Evolutionary conservation across 1,140 invertebrate species (phyloP).

Genomic region (Reticulitermes speratus): DNA sequence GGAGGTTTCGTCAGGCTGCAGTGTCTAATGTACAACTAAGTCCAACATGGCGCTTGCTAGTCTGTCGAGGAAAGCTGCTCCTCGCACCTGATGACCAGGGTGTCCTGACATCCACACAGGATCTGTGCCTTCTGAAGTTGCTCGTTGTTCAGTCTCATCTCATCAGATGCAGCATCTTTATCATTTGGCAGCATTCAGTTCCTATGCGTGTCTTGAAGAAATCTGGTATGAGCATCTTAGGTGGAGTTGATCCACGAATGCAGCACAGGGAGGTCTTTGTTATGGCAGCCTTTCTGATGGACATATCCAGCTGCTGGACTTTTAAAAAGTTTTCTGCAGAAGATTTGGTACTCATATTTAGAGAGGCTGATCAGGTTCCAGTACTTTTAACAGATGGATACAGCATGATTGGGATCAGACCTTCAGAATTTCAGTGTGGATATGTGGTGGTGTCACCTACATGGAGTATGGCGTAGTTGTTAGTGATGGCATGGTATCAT

Average conservation of each 20-base stretch:
- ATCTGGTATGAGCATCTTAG: background rate
- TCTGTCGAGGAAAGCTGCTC: background rate
- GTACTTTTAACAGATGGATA: too few species aligned
- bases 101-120: background rate
- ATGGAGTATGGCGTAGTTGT: too few species aligned
- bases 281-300: too few species aligned
- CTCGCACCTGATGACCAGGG: background rate
- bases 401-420: too few species aligned
- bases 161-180: background rate
- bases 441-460: too few species aligned
- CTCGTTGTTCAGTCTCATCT: background rate
- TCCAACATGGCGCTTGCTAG: slow-evolving; percentile 32
- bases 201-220: background rate
- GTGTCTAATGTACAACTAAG: slow-evolving; percentile 41
- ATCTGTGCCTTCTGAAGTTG: background rate
- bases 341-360: too few species aligned
- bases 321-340: too few species aligned
- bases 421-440: too few species aligned
- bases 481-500: too few species aligned
- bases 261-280: too few species aligned
- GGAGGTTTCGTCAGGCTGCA: slow-evolving; percentile 56
- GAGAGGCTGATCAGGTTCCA: too few species aligned
- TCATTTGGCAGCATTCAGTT: background rate
- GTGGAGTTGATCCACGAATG: background rate
- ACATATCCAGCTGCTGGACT: too few species aligned